phyloP scores from a whole-genome alignment of 2,113 vertebrate species.

The Brachypteracias leptosomus region DNA sequence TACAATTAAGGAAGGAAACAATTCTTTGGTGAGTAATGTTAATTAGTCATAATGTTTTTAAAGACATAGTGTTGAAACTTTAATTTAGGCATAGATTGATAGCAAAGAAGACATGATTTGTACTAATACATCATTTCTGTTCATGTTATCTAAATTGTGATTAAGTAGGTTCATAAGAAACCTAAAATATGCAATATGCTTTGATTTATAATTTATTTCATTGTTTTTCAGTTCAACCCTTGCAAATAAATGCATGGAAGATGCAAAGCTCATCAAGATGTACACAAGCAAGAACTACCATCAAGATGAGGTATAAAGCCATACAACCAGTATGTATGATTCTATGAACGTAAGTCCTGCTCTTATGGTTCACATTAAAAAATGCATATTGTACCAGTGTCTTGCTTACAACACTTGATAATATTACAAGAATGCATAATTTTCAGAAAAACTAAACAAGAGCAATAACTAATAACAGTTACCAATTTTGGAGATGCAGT shows the following conservation, averaged over 20 bases:
- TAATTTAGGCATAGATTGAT: neutral
- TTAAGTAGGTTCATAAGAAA: neutral
- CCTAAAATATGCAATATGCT: neutral
- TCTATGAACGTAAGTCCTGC: conserved; percentile 69
- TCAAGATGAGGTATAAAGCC: conserved; percentile 48
- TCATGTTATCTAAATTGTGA: neutral
- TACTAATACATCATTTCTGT: neutral
- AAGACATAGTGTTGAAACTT: neutral
- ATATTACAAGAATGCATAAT: neutral
- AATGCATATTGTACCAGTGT: neutral
- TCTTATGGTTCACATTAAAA: conserved; percentile 10
- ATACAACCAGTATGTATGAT: conserved; percentile 18
- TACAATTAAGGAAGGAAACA: neutral
- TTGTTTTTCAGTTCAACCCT: neutral
- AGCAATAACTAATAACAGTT: conserved; percentile 4
- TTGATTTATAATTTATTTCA: neutral
- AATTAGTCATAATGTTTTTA: neutral
- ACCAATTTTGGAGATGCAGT: neutral
- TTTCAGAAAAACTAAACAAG: neutral
- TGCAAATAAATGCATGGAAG: neutral
- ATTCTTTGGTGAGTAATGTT: neutral
- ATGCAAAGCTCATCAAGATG: neutral
- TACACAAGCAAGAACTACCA: neutral
- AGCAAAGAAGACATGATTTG: neutral
- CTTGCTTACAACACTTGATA: neutral